Percentiles rank a stretch among this genome's conserved stretches.
phyloP scores from a whole-genome alignment of 2,888 invertebrate species.

The Nephrotoma appendiculata region DNA sequence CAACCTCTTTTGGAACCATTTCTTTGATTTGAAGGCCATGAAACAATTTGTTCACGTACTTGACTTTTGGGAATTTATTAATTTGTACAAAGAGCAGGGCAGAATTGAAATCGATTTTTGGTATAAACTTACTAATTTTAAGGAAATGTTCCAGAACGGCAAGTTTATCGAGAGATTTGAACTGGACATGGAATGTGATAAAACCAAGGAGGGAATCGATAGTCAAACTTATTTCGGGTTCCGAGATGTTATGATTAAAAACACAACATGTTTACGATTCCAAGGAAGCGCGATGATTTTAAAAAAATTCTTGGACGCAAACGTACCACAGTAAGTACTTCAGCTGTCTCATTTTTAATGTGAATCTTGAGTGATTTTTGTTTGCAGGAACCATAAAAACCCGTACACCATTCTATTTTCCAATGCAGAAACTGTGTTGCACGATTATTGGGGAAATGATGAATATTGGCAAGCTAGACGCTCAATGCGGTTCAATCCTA shows the following conservation, averaged over 20 bases:
- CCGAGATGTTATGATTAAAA: constrained; percentile 45
- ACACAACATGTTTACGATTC: constrained; percentile 63
- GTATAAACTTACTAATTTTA: constrained; percentile 71
- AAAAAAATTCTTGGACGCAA: constrained; percentile 40
- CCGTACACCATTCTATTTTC: constrained; percentile 20
- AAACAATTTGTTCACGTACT: constrained; percentile 67
- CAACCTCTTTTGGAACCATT: constrained; percentile 48
- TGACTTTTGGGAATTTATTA: constrained; percentile 66
- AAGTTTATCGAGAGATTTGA: constrained; percentile 71
- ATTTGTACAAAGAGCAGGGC: constrained; percentile 15
- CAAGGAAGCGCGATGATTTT: constrained; percentile 62
- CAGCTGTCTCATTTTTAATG: neutral
- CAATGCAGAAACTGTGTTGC: constrained; percentile 75
- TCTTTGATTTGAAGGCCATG: constrained; percentile 73
- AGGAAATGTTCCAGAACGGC: constrained; percentile 68
- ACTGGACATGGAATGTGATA: constrained; percentile 32
- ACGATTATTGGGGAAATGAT: constrained; percentile 70
- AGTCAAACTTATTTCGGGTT: constrained; percentile 52
- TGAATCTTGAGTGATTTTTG: neutral
- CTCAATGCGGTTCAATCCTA: constrained; percentile 77
- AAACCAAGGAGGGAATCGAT: constrained; percentile 10
- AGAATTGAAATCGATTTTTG: constrained; percentile 51
- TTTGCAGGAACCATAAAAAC: neutral
- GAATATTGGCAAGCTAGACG: constrained; percentile 75
- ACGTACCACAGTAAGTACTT: constrained; percentile 8